Evolutionary conservation across 1,140 invertebrate genomes (phyloP).

Genomic region (Magallana gigas): DNA sequence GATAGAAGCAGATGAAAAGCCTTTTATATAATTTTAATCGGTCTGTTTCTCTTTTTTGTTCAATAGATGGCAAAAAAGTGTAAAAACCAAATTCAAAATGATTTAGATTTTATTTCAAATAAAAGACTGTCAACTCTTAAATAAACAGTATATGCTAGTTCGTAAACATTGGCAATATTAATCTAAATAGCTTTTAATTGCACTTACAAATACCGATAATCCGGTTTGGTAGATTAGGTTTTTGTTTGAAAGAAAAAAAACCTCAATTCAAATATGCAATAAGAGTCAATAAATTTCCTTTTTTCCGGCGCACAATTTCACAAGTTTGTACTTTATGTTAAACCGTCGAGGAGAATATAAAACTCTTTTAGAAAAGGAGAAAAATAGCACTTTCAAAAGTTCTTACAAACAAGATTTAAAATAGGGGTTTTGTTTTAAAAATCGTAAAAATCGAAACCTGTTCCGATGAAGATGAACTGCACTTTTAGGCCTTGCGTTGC

Average conservation of each 20-base stretch:
- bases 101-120: constrained; percentile 17
- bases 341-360: not conserved
- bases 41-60: constrained; percentile 22
- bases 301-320: not conserved
- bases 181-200: constrained; percentile 38
- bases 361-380: not conserved
- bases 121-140: not conserved
- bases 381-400: not conserved
- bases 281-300: constrained; percentile 25
- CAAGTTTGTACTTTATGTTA: not conserved
- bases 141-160: constrained; percentile 1
- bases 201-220: constrained; percentile 25
- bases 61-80: constrained; percentile 27
- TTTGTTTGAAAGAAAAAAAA: not conserved
- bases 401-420: not conserved
- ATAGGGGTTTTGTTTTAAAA: constrained; percentile 11
- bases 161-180: constrained; percentile 34
- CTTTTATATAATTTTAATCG: constrained; percentile 28
- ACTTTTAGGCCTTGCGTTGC: not conserved
- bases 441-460: not conserved
- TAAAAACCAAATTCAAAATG: constrained; percentile 11
- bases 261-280: not conserved
- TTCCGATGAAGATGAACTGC: not conserved
- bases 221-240: not conserved
- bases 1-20: constrained; percentile 6